phyloP scores from a whole-genome alignment of 2,113 vertebrate genomes.

The Oreamnos americanus region DNA sequence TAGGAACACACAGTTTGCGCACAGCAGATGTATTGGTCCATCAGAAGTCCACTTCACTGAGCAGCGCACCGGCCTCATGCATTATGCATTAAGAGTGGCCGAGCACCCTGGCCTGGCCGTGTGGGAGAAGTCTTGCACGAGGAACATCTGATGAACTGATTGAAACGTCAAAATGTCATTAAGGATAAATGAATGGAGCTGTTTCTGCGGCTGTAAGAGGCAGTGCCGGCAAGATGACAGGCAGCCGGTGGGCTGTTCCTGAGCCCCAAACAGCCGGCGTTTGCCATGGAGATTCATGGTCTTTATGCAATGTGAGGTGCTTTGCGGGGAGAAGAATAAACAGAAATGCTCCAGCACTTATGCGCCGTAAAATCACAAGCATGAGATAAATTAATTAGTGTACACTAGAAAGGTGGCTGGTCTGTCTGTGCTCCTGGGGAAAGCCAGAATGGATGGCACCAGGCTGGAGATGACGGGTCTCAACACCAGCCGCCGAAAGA shows the following conservation, averaged over 20 bases:
- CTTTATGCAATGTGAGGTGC: constrained; percentile 57
- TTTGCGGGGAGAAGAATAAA: constrained; percentile 68
- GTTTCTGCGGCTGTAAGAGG: constrained; percentile 55
- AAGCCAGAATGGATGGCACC: constrained; percentile 60
- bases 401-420: constrained; percentile 62
- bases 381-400: constrained; percentile 75
- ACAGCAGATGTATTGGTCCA: neutral
- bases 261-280: constrained; percentile 40
- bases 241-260: neutral
- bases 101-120: constrained; percentile 28
- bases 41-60: neutral
- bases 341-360: constrained; percentile 72
- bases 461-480: constrained; percentile 49
- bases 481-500: constrained; percentile 47
- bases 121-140: constrained; percentile 40
- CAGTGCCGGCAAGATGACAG: constrained; percentile 53
- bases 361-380: constrained; percentile 67
- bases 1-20: neutral
- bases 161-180: constrained; percentile 72
- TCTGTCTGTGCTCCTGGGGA: constrained; percentile 63
- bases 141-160: constrained; percentile 67
- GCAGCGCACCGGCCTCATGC: constrained; percentile 44
- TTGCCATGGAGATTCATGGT: constrained; percentile 70
- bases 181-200: constrained; percentile 59
- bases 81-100: constrained; percentile 62